Evolutionary conservation across 2,888 invertebrate species (phyloP).

Genomic region (Parnassius smintheus): DNA sequence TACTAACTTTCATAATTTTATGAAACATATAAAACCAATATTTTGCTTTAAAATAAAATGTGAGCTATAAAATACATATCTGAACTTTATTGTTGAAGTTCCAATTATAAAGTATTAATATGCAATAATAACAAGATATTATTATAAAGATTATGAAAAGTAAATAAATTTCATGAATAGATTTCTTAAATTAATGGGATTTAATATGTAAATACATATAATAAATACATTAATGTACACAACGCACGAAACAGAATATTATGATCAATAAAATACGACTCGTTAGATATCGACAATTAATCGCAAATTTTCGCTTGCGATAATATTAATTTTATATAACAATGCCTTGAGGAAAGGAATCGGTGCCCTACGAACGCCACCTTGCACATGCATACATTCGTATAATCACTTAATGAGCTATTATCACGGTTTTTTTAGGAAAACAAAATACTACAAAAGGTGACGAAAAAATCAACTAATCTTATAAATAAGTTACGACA

Average conservation of each 20-base stretch:
- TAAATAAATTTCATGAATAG: constrained; percentile 28
- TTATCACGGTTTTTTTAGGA: constrained; percentile 79
- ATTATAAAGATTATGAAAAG: constrained; percentile 3
- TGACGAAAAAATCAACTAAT: constrained; percentile 72
- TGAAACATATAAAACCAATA: too few relatives aligned
- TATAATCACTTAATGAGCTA: constrained; percentile 74
- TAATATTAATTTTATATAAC: constrained; percentile 49
- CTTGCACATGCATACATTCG: constrained; percentile 62
- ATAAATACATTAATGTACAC: constrained; percentile 40
- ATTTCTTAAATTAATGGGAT: constrained; percentile 34
- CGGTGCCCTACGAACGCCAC: constrained; percentile 74
- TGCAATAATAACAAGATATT: constrained; percentile 4
- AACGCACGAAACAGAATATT: constrained; percentile 56
- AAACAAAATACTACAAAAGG: constrained; percentile 65
- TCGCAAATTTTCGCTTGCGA: constrained; percentile 61
- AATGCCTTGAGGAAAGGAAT: constrained; percentile 68
- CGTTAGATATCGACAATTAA: constrained; percentile 47
- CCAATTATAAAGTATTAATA: not conserved
- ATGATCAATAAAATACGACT: constrained; percentile 53
- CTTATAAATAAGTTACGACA: constrained; percentile 76
- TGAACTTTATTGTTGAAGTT: not conserved
- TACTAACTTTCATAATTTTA: not conserved
- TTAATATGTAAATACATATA: constrained; percentile 35
- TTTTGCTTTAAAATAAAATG: constrained; percentile 6
- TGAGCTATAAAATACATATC: constrained; percentile 15